These are phyloP conservation scores for Silurus meridionalis DNA, from an alignment of 2,113 vertebrate species.

Conservation along the genomic window DNA sequence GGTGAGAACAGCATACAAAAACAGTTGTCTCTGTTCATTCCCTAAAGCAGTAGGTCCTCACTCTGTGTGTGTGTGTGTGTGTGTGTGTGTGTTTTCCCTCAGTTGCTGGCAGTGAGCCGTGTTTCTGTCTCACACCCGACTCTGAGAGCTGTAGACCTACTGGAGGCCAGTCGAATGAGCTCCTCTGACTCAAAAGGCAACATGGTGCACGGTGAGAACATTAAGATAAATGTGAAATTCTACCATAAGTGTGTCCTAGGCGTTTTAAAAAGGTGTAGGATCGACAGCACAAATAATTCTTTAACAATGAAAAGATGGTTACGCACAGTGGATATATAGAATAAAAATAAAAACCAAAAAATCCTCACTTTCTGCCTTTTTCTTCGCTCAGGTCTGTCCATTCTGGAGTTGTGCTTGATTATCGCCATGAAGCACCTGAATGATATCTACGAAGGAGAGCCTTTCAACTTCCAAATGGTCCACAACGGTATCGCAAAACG, in stretches of 20 bases:
- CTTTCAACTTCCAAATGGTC: conserved; percentile 98
- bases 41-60: not conserved
- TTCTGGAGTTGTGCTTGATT: conserved; percentile 92
- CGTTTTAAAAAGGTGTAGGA: not conserved
- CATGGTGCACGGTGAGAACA: conserved; percentile 84
- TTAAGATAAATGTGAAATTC: not conserved
- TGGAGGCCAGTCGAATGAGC: conserved; percentile 78
- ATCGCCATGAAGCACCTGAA: conserved; percentile 98
- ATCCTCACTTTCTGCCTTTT: not conserved
- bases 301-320: not conserved
- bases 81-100: conserved; percentile 11
- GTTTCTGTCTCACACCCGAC: conserved; percentile 73
- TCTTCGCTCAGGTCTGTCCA: conserved; percentile 80
- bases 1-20: conserved; percentile 67
- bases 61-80: not conserved
- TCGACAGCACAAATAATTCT: not conserved
- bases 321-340: not conserved
- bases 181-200: conserved; percentile 82
- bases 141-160: conserved; percentile 74
- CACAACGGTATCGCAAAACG: conserved; percentile 80
- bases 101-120: conserved; percentile 80
- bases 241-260: not conserved
- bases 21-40: not conserved
- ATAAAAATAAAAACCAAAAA: not conserved
- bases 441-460: conserved; percentile 90